phyloP scores from a whole-genome alignment of 37 sponge, comb jelly and placozoan species.

The Halichondria panicea region DNA sequence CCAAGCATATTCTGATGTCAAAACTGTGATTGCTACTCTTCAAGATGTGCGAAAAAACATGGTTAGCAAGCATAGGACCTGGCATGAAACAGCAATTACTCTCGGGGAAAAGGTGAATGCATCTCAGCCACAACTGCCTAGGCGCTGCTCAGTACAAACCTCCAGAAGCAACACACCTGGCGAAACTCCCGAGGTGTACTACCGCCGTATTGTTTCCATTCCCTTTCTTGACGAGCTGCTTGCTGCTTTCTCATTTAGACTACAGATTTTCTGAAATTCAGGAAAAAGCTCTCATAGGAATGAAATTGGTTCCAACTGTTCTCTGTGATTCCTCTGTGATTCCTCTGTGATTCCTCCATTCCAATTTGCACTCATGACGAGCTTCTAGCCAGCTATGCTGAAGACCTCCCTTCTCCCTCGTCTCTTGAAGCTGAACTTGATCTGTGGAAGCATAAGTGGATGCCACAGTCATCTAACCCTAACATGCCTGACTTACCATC shows the following conservation, averaged over 20 bases:
- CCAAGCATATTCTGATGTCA: conserved; percentile 37
- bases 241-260: conserved; percentile 32
- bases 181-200: conserved; percentile 52
- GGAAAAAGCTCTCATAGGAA: conserved; percentile 17
- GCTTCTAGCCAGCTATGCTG: conserved; percentile 18
- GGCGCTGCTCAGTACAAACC: conserved; percentile 47
- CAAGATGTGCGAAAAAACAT: conserved; percentile 21
- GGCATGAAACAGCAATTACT: conserved; percentile 23
- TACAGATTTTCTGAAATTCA: conserved; percentile 28
- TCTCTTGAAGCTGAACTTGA: conserved; percentile 33
- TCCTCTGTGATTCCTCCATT: neutral
- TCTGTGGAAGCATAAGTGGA: conserved; percentile 41
- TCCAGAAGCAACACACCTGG: conserved; percentile 49
- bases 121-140: conserved; percentile 22
- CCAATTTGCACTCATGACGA: conserved; percentile 19
- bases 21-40: conserved; percentile 22
- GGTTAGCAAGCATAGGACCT: conserved; percentile 12
- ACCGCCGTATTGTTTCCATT: conserved; percentile 43
- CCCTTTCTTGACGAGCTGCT: conserved; percentile 54
- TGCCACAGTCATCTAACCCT: neutral
- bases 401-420: conserved; percentile 32
- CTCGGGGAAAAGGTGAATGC: conserved; percentile 29
- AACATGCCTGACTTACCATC: conserved; percentile 30
- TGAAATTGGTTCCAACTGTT: conserved; percentile 43
- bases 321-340: too few species aligned